These are phyloP conservation scores for Plotosus lineatus DNA, from an alignment of 2,113 vertebrate species.

Conservation along the genomic window DNA sequence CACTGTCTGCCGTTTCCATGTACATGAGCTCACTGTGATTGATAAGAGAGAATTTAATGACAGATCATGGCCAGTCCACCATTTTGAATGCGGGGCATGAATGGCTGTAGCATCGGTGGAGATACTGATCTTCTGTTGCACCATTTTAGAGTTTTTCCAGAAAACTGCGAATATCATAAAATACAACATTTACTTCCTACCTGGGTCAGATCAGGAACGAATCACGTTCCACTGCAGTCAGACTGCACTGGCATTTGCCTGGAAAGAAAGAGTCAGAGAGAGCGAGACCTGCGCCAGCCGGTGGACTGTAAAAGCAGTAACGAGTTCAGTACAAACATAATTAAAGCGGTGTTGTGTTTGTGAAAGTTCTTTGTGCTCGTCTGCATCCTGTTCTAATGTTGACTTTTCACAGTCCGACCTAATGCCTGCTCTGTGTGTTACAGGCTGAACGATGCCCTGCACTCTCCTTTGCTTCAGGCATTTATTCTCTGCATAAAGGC, in stretches of 20 bases:
- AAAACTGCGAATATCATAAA: background rate
- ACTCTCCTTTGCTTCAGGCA: conserved; percentile 75
- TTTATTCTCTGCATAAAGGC: conserved; percentile 68
- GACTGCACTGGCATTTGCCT: background rate
- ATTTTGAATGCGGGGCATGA: too few species aligned
- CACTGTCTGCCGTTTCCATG: background rate
- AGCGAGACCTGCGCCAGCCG: background rate
- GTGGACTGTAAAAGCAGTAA: background rate
- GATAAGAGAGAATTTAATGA: background rate
- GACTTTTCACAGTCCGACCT: background rate
- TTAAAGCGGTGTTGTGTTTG: background rate
- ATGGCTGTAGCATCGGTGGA: too few species aligned
- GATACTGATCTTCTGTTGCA: too few species aligned
- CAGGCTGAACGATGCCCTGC: conserved; percentile 54
- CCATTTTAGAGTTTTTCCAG: background rate
- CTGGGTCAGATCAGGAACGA: background rate
- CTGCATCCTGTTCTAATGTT: background rate
- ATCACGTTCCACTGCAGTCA: background rate
- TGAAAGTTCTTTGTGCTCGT: background rate
- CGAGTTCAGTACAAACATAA: background rate
- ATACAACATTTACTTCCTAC: background rate
- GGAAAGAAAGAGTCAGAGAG: background rate
- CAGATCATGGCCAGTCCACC: background rate
- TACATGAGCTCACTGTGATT: background rate
- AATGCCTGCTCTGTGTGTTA: background rate